These are phyloP conservation scores for Diuraphis noxia DNA, from an alignment of 1,140 invertebrate species.

Conservation along the genomic window DNA sequence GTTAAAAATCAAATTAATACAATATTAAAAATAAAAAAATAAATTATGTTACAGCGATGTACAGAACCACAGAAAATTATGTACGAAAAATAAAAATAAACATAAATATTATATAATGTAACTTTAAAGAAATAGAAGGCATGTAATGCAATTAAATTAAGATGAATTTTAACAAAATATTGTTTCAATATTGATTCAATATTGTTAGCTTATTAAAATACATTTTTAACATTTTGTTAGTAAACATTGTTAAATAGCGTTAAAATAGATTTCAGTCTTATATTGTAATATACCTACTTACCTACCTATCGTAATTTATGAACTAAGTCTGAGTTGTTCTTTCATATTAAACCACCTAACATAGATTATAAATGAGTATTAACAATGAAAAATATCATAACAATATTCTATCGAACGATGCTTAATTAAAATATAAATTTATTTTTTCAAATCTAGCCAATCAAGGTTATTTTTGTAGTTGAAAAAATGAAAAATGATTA, in stretches of 20 bases:
- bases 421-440: not conserved
- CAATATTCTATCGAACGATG: not conserved
- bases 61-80: not conserved
- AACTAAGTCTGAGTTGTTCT: not conserved
- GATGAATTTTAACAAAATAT: not conserved
- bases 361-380: not conserved
- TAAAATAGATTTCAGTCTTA: constrained; percentile 28
- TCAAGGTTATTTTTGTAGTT: not conserved
- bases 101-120: not conserved
- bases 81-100: constrained; percentile 4
- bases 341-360: not conserved
- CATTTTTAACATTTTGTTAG: constrained; percentile 22
- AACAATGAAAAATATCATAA: not conserved
- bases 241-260: constrained; percentile 21
- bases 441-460: not conserved
- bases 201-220: not conserved
- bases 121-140: constrained; percentile 29
- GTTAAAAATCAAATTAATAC: constrained; percentile 33
- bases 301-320: not conserved
- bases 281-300: constrained; percentile 6
- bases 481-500: not conserved
- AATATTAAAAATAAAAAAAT: not conserved
- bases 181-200: not conserved
- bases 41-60: not conserved
- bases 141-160: not conserved